Evolutionary conservation across 2,797 vertebrate genomes (phyloP).

Genomic region (Gobionotothen gibberifrons): DNA sequence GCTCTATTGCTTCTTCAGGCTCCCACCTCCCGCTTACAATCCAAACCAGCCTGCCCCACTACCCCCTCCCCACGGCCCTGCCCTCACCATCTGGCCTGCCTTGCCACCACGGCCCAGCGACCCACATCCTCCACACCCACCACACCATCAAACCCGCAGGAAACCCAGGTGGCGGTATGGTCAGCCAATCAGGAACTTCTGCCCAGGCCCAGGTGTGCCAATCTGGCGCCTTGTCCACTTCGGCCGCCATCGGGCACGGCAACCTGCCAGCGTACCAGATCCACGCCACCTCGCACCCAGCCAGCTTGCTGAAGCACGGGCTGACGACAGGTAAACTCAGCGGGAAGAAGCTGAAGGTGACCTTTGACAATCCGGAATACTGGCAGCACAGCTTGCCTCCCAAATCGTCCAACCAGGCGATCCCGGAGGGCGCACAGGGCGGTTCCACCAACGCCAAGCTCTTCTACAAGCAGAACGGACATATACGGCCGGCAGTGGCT

Average conservation of each 20-base stretch:
- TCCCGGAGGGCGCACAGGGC: slow-evolving; percentile 88
- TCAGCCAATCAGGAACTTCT: slow-evolving; percentile 67
- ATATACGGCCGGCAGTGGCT: slow-evolving; percentile 91
- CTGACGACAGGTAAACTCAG: slow-evolving; percentile 74
- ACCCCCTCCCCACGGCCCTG: slow-evolving; percentile 73
- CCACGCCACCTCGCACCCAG: slow-evolving; percentile 62
- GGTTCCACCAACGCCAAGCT: slow-evolving; percentile 90
- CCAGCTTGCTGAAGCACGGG: slow-evolving; percentile 79
- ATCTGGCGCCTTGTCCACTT: slow-evolving; percentile 75
- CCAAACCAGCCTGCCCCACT: slow-evolving; percentile 77
- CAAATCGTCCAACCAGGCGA: slow-evolving; percentile 85
- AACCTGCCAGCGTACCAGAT: slow-evolving; percentile 78
- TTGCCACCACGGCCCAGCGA: slow-evolving; percentile 70
- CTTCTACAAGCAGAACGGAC: slow-evolving; percentile 97
- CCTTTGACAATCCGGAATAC: slow-evolving; percentile 98
- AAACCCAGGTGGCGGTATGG: slow-evolving; percentile 57
- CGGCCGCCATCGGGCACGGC: slow-evolving; percentile 64
- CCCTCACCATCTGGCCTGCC: slow-evolving; percentile 74
- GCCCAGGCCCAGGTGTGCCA: slow-evolving; percentile 63
- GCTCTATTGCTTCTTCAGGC: slow-evolving; percentile 64
- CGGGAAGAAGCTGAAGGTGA: slow-evolving; percentile 93
- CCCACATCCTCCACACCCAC: slow-evolving; percentile 77
- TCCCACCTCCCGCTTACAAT: slow-evolving; percentile 73
- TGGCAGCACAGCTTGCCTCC: slow-evolving; percentile 97
- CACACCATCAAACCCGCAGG: slow-evolving; percentile 71